Conservation (phyloP, 2,113 vertebrate species). For the human (Homo sapiens) region GRCh38 chr12:53589001-53589500, state of each 20-base stretch:
- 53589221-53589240: neutral
- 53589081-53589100: neutral
- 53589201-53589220: neutral
- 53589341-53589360: constrained; percentile 5
- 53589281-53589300: neutral
- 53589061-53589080: neutral
- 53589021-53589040: neutral
- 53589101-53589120: neutral
- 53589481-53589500: neutral
- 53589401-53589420: neutral
- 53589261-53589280: neutral
- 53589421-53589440: neutral
- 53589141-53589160: neutral
- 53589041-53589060: neutral
- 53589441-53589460: neutral
- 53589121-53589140: neutral
- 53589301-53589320: constrained; percentile 27
- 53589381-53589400: neutral
- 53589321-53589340: neutral
- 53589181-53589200: neutral
- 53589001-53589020: neutral
- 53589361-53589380: neutral
- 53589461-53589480: neutral
- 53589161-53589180: neutral
- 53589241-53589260: constrained; percentile 19